phyloP scores from a whole-genome alignment of 2,797 vertebrate genomes.

The Phrynocephalus forsythii region DNA sequence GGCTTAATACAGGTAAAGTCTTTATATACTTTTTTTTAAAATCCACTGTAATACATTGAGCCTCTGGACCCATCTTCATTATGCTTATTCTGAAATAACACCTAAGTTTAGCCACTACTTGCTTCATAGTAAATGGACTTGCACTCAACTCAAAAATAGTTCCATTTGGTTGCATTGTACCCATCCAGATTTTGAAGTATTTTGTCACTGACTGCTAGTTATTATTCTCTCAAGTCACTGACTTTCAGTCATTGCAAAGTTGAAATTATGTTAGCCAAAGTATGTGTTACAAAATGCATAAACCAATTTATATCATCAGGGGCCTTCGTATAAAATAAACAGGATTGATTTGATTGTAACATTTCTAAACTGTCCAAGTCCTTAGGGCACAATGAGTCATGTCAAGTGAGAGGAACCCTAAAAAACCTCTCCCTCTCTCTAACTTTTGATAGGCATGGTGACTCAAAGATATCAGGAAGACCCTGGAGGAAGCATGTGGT shows the following conservation, averaged over 20 bases:
- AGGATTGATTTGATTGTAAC: background rate
- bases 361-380: background rate
- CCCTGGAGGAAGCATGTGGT: no score
- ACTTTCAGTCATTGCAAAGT: background rate
- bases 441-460: no score
- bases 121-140: background rate
- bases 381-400: no score
- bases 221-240: background rate
- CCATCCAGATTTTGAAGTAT: background rate
- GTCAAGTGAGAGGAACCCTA: no score
- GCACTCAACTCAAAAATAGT: background rate
- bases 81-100: background rate
- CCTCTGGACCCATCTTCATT: conserved; percentile 1
- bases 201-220: background rate
- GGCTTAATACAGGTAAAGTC: conserved; percentile 82
- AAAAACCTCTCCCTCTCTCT: no score
- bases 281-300: background rate
- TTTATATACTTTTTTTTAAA: conserved; percentile 29
- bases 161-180: background rate
- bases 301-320: background rate
- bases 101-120: background rate
- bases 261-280: background rate
- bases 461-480: no score
- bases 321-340: background rate
- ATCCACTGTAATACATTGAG: background rate